Conservation (phyloP, 2,113 vertebrate species). For the Micromys minutus region DNA sequence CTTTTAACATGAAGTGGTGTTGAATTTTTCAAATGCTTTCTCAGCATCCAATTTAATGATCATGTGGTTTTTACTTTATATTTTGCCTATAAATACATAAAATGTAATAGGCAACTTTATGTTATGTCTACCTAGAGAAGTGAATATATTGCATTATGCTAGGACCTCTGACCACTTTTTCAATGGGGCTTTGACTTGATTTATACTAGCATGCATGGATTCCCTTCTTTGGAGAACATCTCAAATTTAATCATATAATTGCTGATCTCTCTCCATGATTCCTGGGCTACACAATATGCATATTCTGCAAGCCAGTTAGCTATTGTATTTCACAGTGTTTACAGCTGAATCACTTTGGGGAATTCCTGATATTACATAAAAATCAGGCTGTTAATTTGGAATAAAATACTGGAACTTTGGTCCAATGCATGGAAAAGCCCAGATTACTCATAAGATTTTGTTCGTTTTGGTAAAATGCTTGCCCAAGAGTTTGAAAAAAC, state of each 20-base stretch:
- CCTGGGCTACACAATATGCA: not conserved
- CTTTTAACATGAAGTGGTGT: no score
- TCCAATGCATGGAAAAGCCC: not conserved
- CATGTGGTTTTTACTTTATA: no score
- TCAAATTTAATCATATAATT: not conserved
- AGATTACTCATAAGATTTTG: no score
- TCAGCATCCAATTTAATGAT: no score
- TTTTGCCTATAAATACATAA: not conserved
- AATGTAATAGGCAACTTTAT: not conserved
- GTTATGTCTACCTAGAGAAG: not conserved
- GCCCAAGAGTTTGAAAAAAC: not conserved
- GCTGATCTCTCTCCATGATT: not conserved
- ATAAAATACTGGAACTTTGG: not conserved
- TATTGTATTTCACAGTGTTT: not conserved
- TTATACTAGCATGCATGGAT: not conserved
- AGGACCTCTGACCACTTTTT: not conserved
- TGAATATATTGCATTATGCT: no score
- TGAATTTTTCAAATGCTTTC: no score
- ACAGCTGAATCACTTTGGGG: not conserved
- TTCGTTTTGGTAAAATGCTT: not conserved
- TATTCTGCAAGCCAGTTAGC: not conserved
- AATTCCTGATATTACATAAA: not conserved
- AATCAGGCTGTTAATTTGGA: not conserved
- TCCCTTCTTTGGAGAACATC: not conserved
- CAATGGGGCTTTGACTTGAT: not conserved